Evolutionary conservation across 2,797 vertebrate genomes (phyloP), one percentile per base, ranked within the genome.

Genomic region (Pygocentrus nattereri): DNA sequence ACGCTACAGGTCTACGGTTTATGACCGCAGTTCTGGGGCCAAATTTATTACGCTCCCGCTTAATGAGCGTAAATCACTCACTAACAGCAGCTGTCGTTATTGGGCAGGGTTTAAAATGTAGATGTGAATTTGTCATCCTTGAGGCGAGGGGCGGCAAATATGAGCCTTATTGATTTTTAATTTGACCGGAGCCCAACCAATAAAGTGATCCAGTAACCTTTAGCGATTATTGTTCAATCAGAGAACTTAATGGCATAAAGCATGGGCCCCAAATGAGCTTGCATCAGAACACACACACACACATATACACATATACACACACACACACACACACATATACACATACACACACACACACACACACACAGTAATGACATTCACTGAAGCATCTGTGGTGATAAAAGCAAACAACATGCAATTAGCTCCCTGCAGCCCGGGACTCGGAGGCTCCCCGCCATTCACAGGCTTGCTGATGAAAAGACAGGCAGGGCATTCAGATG

Each of bases 121-220:
- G 76, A 82, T 70, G 76, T 80, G 67, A 85, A 83, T 83, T 77
- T 80, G 44, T 27, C 72, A 64, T 81, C 74, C 81, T 72, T 65
- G 70, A 52, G 74, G 81, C 38, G 30, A 59, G 41, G 54, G 82
- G 56, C 52, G 64, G 59, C 56, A 83, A 83, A 88, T 85, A 83
- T 88, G 78, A 82, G 74, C 72, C 47, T 75, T 85, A 88, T 88
- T 88, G 87, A 86, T 88, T 82, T 83, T 87, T 87, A 85, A 88
- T 86, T 87, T 74, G 79, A 84, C 74, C 69, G 74, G 69, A 85
- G 82, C 80, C 71, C 81, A 77, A 77, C 72, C 74, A 85, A 78
- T 79, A 83, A 84, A 78, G 82, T 84, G 79, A 84, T 85, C 73
- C 59, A 73, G 74, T 81, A 82, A 85, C 86, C 83, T 82, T 82